Evolutionary conservation across 2,888 invertebrate genomes (phyloP), one percentile per base, ranked within the genome.

Genomic region (Caenorhabditis sp.): DNA sequence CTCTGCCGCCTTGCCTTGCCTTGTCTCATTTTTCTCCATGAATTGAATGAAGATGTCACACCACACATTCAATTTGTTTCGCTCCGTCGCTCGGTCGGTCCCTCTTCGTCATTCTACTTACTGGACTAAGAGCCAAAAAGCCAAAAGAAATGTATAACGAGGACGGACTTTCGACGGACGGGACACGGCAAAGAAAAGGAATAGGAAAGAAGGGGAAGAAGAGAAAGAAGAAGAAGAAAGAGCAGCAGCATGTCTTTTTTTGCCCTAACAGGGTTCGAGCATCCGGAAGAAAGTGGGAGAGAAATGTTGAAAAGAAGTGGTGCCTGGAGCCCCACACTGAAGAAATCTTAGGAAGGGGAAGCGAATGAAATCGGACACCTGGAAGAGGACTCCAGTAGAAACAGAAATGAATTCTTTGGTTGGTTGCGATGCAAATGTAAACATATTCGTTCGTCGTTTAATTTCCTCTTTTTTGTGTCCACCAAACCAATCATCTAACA

Each of bases 21-120:
- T 8, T 44, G 15, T 18, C 13, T 51, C 51, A 18, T 24, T 13
- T 24, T 24, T 13, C 51, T 26, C 44, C 55, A 51, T 72, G 58
- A 60, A 35, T 60, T 24, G 40, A 74, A 74, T 74, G 67, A 74
- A 67, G 67, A 72, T 74, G 74, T 74, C 65, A 67, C 74, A 74
- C 60, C 65, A 67, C 74, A 74, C 60, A 74, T 74, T 65, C 72
- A 55, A 74, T 74, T 74, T 74, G 74, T 67, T 74, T 60, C 74
- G 67, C 67, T 67, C 62, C 44, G 71, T 15, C 60, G 51, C 26
- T 60, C 40, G 37, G 50, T 50, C 28, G 24, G 47, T 18, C 24
- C 22, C 37, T 18, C 32, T 47, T 50, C 65, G 64, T 65, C 74
- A 65, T 74, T 13, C 40, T 15, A 40, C 40, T 40, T 50, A 20